Evolutionary conservation across 2,888 invertebrate species (phyloP), one percentile per base, ranked within the genome.

Genomic region (Gandaritis pyraliata): DNA sequence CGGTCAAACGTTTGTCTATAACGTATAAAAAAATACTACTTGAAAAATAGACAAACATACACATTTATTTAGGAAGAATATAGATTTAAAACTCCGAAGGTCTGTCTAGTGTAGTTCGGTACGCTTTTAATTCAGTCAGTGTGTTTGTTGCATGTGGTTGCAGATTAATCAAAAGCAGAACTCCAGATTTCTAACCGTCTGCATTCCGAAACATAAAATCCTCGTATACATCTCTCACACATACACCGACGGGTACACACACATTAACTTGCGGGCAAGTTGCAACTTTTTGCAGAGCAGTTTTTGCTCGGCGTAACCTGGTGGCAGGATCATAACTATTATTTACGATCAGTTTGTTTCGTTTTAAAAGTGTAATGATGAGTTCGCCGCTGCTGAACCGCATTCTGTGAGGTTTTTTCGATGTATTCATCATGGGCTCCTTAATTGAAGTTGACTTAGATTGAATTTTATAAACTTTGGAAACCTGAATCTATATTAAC

Each of bases 281-380:
- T 60, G 63, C 74, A 72, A 79, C 75, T 81, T 83, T 82, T 82
- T 83, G 78, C 74, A 60, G 39, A 53, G 48, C 58, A 62, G 69
- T 76, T 77, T 81, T 80, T 80, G 79, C 75, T 72, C 80, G 76
- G 85, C 86, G 86, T 87, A 87, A 85, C 83, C 65, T 79, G 82
- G 86, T 82, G 81, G 85, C 86, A 69, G 78, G 74, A 76, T 81
- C 83, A 81, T 84, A 83, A 87, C 86, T 84, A 86, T 83, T 83
- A 82, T 86, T 86, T 86, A 87, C 83, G 82, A 78, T 76, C 76
- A 75, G 81, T 84, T 85, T 84, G 82, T 83, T 85, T 85, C 87
- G 76, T 85, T 86, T 86, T 78, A 84, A 86, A 85, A 80, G 79
- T 84, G 78, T 81, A 83, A 84, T 83, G 81, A 83, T 78, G 81